Conservation (phyloP, 2,888 invertebrate genomes). For the Cheilosia scutellata region DNA sequence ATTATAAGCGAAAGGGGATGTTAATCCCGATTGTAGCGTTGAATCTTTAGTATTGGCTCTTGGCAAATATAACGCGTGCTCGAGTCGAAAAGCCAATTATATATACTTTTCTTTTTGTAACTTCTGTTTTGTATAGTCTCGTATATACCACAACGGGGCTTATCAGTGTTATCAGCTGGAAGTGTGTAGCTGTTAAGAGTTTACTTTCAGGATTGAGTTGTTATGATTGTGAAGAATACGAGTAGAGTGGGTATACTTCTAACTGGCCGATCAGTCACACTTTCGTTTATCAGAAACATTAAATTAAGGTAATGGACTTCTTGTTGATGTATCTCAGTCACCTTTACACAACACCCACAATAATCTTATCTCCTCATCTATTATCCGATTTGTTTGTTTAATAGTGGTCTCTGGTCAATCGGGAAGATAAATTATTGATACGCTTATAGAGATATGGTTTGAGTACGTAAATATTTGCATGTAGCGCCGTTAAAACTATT, state of each 20-base stretch:
- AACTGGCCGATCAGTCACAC: neutral
- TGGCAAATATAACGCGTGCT: conserved; percentile 46
- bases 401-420: conserved; percentile 13
- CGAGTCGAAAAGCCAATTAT: conserved; percentile 24
- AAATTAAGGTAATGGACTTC: no score
- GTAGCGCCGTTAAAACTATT: conserved; percentile 1
- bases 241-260: neutral
- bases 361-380: conserved; percentile 8
- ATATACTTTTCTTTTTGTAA: conserved; percentile 7
- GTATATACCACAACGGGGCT: conserved; percentile 15
- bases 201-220: conserved; percentile 26
- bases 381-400: neutral
- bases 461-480: conserved; percentile 37
- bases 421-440: conserved; percentile 16
- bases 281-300: no score
- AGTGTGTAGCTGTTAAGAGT: conserved; percentile 24
- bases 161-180: conserved; percentile 63
- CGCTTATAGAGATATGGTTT: neutral
- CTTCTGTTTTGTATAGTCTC: conserved; percentile 12
- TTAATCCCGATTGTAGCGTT: conserved; percentile 34
- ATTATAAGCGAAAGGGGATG: conserved; percentile 51
- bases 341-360: neutral
- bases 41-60: conserved; percentile 42
- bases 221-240: neutral
- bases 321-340: no score